A percentile compares a stretch with the other conserved stretches of the same genome.
Conservation (phyloP, 2,888 invertebrate species). For the Crocallis elinguaria region DNA sequence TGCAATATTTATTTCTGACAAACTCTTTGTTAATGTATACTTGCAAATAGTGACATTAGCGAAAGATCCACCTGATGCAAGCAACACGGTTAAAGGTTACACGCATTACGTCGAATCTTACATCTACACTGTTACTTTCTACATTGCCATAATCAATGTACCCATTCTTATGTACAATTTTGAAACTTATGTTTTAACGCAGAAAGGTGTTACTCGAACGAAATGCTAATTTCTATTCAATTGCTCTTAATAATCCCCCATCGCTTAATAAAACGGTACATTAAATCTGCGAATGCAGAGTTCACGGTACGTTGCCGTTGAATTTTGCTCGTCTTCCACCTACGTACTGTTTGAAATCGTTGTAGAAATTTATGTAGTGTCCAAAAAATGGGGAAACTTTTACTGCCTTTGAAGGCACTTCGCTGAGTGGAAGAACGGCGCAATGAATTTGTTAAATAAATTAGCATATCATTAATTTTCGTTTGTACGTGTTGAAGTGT, state of each 20-base stretch:
- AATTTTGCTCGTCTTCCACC: conserved; percentile 31
- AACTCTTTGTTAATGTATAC: not conserved
- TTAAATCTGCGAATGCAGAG: conserved; percentile 41
- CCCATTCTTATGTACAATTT: conserved; percentile 12
- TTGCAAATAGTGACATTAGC: conserved; percentile 7
- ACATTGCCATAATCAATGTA: conserved; percentile 23
- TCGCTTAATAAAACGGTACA: conserved; percentile 39
- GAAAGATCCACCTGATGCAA: conserved; percentile 18
- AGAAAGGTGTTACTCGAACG: conserved; percentile 19
- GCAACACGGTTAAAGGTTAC: conserved; percentile 18
- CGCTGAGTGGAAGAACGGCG: conserved; percentile 31
- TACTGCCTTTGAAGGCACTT: conserved; percentile 34
- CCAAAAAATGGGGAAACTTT: conserved; percentile 40
- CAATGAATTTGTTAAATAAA: conserved; percentile 41
- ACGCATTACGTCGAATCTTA: conserved; percentile 15
- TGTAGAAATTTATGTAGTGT: conserved; percentile 39
- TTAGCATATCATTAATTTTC: conserved; percentile 40
- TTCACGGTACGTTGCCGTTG: conserved; percentile 43
- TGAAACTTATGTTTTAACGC: no score
- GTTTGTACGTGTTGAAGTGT: conserved; percentile 27
- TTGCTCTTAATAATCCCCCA: conserved; percentile 38
- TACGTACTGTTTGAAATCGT: conserved; percentile 32
- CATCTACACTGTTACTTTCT: conserved; percentile 22
- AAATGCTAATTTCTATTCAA: conserved; percentile 30
- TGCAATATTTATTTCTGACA: not conserved